phyloP scores from a whole-genome alignment of 1,140 invertebrate genomes.

The Uloborus diversus region DNA sequence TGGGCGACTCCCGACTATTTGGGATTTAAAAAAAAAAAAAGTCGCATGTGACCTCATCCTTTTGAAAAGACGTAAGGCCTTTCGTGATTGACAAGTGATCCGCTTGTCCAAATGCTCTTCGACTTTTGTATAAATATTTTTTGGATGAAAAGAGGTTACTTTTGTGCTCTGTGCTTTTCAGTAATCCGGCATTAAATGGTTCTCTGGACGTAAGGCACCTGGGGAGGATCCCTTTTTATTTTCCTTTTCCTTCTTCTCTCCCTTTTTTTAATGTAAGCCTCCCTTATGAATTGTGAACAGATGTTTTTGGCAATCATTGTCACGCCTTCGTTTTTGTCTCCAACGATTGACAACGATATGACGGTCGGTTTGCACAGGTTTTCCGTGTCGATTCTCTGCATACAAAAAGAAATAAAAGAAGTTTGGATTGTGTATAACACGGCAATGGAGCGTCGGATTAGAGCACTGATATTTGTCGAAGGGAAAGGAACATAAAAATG shows the following conservation, averaged over 20 bases:
- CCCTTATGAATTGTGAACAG: slow-evolving; percentile 9
- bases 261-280: too few relatives aligned
- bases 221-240: background rate
- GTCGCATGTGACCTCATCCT: slow-evolving; percentile 2
- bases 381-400: background rate
- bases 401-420: background rate
- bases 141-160: background rate
- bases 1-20: background rate
- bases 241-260: too few relatives aligned
- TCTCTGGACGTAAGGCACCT: background rate
- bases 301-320: slow-evolving; percentile 31
- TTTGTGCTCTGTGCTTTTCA: slow-evolving; percentile 6
- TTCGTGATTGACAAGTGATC: slow-evolving; percentile 38
- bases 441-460: slow-evolving; percentile 12
- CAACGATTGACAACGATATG: background rate
- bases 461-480: slow-evolving; percentile 7
- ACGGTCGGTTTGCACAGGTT: background rate
- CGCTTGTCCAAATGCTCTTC: slow-evolving; percentile 28
- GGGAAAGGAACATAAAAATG: slow-evolving; percentile 11
- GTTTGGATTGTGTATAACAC: background rate
- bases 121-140: slow-evolving; percentile 1
- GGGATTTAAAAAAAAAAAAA: background rate
- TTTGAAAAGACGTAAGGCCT: background rate
- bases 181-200: slow-evolving; percentile 25
- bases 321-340: slow-evolving; percentile 12